Evolutionary conservation across 2,113 vertebrate species (phyloP).

Genomic region (Felis catus): DNA sequence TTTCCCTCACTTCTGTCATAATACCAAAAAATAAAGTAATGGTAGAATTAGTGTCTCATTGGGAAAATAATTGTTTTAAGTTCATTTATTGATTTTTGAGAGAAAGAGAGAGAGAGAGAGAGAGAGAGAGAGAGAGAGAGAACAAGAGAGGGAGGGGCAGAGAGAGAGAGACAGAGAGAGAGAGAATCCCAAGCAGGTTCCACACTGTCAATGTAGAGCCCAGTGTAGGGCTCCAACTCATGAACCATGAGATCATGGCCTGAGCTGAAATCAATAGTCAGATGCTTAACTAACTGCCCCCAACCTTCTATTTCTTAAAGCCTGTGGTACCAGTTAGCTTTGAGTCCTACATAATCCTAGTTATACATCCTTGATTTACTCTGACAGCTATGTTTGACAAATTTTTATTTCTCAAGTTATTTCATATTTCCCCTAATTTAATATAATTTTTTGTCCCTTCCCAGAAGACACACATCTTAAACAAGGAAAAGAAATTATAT

Average conservation of each 20-base stretch:
- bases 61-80: neutral
- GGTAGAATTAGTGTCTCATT: neutral
- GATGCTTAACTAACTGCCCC: too few relatives aligned
- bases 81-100: too few relatives aligned
- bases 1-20: neutral
- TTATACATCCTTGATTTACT: neutral
- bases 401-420: neutral
- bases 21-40: neutral
- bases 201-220: too few relatives aligned
- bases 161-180: too few relatives aligned
- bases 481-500: neutral
- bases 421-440: neutral
- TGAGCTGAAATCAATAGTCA: too few relatives aligned
- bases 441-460: neutral
- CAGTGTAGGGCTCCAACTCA: too few relatives aligned
- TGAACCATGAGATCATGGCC: too few relatives aligned
- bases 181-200: too few relatives aligned
- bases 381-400: neutral
- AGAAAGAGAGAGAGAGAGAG: too few relatives aligned
- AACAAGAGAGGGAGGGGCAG: too few relatives aligned
- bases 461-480: neutral
- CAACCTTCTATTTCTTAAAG: neutral
- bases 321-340: neutral
- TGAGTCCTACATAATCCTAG: neutral
- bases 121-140: too few relatives aligned